Conservation (phyloP, 2,888 invertebrate species). For the Oxytorus armatus region DNA sequence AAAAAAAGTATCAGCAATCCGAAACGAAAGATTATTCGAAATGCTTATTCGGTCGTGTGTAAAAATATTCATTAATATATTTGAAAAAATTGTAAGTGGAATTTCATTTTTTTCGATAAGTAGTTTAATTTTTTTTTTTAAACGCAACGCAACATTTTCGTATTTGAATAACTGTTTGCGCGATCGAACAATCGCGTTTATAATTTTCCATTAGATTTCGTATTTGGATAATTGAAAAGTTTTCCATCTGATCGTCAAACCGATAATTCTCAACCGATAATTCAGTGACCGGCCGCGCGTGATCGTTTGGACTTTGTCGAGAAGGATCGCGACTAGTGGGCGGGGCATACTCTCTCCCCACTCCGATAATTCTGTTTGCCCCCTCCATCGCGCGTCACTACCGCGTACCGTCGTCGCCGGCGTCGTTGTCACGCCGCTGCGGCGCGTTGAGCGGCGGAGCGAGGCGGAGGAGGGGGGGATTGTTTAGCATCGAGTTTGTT, state of each 20-base stretch:
- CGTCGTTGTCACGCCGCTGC: slow-evolving; percentile 73
- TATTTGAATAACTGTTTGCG: too few relatives aligned
- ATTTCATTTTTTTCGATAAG: too few relatives aligned
- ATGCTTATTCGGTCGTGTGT: too few relatives aligned
- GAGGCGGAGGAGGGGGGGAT: slow-evolving; percentile 77
- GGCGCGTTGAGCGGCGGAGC: slow-evolving; percentile 62
- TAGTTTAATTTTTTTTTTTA: too few relatives aligned
- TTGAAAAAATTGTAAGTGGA: too few relatives aligned
- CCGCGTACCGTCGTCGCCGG: slow-evolving; percentile 44
- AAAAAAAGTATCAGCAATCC: too few relatives aligned
- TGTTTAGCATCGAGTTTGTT: slow-evolving; percentile 81
- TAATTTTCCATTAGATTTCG: too few relatives aligned
- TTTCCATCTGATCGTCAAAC: background rate
- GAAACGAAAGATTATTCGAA: too few relatives aligned
- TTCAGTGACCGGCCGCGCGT: slow-evolving; percentile 17
- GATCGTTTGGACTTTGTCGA: background rate
- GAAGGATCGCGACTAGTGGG: slow-evolving; percentile 60
- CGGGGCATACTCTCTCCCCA: slow-evolving; percentile 65
- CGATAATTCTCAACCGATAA: slow-evolving; percentile 34
- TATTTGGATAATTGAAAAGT: too few relatives aligned
- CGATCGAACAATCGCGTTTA: too few relatives aligned
- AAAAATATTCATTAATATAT: too few relatives aligned
- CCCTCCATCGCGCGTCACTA: slow-evolving; percentile 47
- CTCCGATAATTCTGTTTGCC: slow-evolving; percentile 4
- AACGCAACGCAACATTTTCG: too few relatives aligned